phyloP scores from a whole-genome alignment of 2,113 vertebrate species.

The Polyodon spathula region DNA sequence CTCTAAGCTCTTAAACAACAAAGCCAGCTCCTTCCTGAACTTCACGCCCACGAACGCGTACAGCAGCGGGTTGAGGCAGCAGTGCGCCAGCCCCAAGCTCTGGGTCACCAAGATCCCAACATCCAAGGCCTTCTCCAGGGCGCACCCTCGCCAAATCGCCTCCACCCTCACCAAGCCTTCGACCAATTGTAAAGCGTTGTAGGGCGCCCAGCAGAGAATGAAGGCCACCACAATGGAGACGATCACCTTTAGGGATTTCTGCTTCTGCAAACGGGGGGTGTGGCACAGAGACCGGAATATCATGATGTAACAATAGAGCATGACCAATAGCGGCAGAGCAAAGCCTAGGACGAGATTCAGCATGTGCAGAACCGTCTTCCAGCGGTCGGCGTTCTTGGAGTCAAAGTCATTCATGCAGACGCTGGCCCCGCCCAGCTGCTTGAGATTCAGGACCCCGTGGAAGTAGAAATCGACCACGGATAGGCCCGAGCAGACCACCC shows the following conservation, averaged over 20 bases:
- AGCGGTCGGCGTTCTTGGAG: slow-evolving; percentile 24
- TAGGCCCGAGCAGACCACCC: slow-evolving; percentile 47
- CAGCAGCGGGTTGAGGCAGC: slow-evolving; percentile 68
- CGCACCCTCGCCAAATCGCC: slow-evolving; percentile 33
- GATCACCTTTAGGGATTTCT: slow-evolving; percentile 51
- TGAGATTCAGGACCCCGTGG: slow-evolving; percentile 25
- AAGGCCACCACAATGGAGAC: slow-evolving; percentile 54
- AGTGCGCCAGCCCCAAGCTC: slow-evolving; percentile 60
- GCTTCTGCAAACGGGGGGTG: slow-evolving; percentile 48
- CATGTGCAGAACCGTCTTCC: slow-evolving; percentile 49
- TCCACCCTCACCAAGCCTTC: slow-evolving; percentile 48
- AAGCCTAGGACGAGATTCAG: slow-evolving; percentile 55
- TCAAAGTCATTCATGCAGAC: slow-evolving; percentile 43
- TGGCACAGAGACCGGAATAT: slow-evolving; percentile 60
- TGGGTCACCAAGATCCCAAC: slow-evolving; percentile 50
- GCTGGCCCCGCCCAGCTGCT: accelerated
- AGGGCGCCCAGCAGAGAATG: slow-evolving; percentile 64
- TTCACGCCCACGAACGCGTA: slow-evolving; percentile 67
- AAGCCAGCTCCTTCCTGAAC: slow-evolving; percentile 55
- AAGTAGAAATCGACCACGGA: slow-evolving; percentile 49
- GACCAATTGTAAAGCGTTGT: slow-evolving; percentile 49
- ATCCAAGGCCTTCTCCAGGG: slow-evolving; percentile 43
- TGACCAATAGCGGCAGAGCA: slow-evolving; percentile 54
- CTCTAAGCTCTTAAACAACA: slow-evolving; percentile 43
- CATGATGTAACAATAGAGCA: slow-evolving; percentile 64